Percentiles rank a stretch among this genome's conserved stretches.
Evolutionary conservation across 2,888 invertebrate species (phyloP).

Genomic region (Erebia ligea): DNA sequence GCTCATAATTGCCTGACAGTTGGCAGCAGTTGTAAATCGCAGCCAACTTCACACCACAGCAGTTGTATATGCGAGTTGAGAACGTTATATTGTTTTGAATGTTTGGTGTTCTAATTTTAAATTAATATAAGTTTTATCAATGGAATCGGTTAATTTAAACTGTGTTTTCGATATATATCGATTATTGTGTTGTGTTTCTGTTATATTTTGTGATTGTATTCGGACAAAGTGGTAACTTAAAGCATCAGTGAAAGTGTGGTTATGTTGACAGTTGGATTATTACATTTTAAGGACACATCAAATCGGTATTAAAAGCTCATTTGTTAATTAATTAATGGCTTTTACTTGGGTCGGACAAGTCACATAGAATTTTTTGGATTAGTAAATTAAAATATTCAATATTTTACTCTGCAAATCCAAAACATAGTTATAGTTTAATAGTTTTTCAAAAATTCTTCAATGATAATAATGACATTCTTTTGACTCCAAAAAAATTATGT

Average conservation of each 20-base stretch:
- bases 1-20: slow-evolving; percentile 38
- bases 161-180: slow-evolving; percentile 33
- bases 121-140: slow-evolving; percentile 54
- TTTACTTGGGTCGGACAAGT: slow-evolving; percentile 14
- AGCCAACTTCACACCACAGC: slow-evolving; percentile 64
- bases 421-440: no score
- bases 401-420: no score
- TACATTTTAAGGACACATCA: slow-evolving; percentile 35
- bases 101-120: slow-evolving; percentile 52
- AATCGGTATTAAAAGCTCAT: slow-evolving; percentile 28
- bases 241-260: slow-evolving; percentile 66
- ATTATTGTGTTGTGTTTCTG: slow-evolving; percentile 43
- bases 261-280: slow-evolving; percentile 65
- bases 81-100: slow-evolving; percentile 71
- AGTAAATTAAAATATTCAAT: no score
- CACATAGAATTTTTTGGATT: background rate
- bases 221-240: slow-evolving; percentile 30
- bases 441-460: no score
- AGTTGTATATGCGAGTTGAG: slow-evolving; percentile 56
- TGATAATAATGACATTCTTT: background rate
- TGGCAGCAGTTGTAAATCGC: slow-evolving; percentile 44
- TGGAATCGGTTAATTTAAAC: slow-evolving; percentile 52
- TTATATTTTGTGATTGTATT: slow-evolving; percentile 30
- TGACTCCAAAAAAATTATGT: no score
- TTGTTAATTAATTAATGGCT: background rate